A percentile compares a stretch with the other conserved stretches of the same genome.
phyloP scores from a whole-genome alignment of 2,888 invertebrate genomes.

The Cheilosia variabilis region DNA sequence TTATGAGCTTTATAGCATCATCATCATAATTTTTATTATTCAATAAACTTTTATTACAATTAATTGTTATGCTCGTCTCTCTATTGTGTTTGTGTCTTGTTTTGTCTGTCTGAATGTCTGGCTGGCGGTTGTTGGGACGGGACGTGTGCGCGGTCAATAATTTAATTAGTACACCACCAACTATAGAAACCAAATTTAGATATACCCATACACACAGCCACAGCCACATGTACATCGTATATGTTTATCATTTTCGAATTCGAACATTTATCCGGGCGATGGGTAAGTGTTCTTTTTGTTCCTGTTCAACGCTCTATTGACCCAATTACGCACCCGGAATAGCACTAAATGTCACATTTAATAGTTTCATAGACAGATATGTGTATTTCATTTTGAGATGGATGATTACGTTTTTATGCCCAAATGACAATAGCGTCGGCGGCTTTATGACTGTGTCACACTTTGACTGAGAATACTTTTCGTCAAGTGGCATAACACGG shows the following conservation, averaged over 20 bases:
- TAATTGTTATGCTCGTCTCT: constrained; percentile 78
- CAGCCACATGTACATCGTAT: too few species aligned
- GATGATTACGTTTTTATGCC: constrained; percentile 52
- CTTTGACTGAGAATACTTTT: constrained; percentile 17
- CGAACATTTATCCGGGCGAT: background rate
- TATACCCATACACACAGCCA: background rate
- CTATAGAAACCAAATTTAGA: constrained; percentile 10
- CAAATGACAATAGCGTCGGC: constrained; percentile 56
- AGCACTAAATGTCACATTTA: constrained; percentile 57
- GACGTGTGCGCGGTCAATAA: constrained; percentile 14
- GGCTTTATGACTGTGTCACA: constrained; percentile 39
- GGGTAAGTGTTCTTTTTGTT: background rate
- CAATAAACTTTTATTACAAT: constrained; percentile 80
- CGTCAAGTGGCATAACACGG: constrained; percentile 58
- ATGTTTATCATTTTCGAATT: constrained; percentile 1
- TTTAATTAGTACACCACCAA: constrained; percentile 23
- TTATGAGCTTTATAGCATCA: constrained; percentile 83
- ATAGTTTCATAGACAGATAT: constrained; percentile 48
- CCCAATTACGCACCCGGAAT: constrained; percentile 63
- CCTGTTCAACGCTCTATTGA: constrained; percentile 30
- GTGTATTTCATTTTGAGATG: constrained; percentile 41
- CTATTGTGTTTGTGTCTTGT: constrained; percentile 44
- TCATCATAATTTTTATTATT: constrained; percentile 80
- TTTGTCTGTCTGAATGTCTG: constrained; percentile 28
- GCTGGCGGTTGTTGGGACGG: background rate